Percentiles rank a stretch among this genome's conserved stretches.
These are phyloP conservation scores for Nomada lathburiana DNA, from an alignment of 2,888 invertebrate genomes.

Conservation along the genomic window DNA sequence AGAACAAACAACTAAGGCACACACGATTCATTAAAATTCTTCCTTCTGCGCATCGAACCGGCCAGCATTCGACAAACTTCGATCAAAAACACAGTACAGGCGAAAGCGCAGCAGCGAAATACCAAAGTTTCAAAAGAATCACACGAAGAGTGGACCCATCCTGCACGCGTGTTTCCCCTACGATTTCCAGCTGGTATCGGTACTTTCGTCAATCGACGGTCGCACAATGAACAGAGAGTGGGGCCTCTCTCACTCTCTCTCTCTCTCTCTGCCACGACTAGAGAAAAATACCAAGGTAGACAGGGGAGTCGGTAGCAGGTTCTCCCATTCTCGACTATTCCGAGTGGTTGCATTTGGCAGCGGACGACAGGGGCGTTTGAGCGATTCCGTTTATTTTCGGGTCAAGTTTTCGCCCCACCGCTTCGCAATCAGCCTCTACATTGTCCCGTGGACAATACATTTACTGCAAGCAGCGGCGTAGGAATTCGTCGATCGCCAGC, in stretches of 20 bases:
- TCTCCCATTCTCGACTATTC: constrained; percentile 64
- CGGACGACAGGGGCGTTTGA: constrained; percentile 70
- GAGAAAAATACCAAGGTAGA: constrained; percentile 50
- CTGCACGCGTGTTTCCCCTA: constrained; percentile 38
- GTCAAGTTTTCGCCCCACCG: constrained; percentile 80
- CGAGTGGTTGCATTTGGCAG: constrained; percentile 77
- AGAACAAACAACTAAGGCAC: too few species aligned
- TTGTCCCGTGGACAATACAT: constrained; percentile 79
- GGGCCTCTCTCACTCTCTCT: not conserved
- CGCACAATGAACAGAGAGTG: constrained; percentile 29
- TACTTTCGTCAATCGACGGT: constrained; percentile 48
- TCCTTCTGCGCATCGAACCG: not conserved
- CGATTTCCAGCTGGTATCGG: constrained; percentile 50
- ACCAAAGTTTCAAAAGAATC: constrained; percentile 25
- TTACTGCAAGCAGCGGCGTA: constrained; percentile 63
- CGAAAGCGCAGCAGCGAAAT: constrained; percentile 28
- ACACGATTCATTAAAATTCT: constrained; percentile 14
- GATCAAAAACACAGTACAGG: constrained; percentile 33
- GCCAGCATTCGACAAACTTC: constrained; percentile 12
- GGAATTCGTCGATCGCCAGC: constrained; percentile 55
- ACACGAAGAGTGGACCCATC: constrained; percentile 2
- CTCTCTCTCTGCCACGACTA: constrained; percentile 5
- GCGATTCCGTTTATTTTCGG: constrained; percentile 80
- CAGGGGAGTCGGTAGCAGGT: constrained; percentile 27
- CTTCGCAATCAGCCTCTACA: constrained; percentile 80